Evolutionary conservation across 2,113 vertebrate genomes (phyloP), one percentile per base, ranked within the genome.

Genomic region (Nymphicus hollandicus): DNA sequence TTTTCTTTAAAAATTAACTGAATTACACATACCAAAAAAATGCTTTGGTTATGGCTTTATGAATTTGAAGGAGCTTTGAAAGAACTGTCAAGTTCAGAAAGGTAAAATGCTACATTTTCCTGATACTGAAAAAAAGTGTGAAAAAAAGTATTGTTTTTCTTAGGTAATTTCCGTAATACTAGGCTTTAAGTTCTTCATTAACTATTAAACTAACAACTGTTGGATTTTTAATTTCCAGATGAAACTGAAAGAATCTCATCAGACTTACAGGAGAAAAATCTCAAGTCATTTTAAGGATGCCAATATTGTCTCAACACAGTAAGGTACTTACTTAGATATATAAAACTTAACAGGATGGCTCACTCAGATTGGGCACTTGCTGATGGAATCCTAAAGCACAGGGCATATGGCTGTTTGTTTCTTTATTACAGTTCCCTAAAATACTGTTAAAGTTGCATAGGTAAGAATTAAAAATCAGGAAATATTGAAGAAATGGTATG

Each of bases 1-100:
- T 94, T 96, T 86, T 97, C 91, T 96, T 96, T 92, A 86, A 95
- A 93, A 96, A 94, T 93, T 97, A 98, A 97, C 96, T 96, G 72
- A 96, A 97, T 97, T 97, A 97, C 72, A 92, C 28, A 61, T 88
- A 72, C 81, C 94, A 96, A 94, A 97, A 95, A 96, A 95, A 88
- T 92, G 46, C 56, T 81, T 95, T 94, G 29, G 44, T 83, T 95
- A 69, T 1, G 5, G 43, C 19, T 79, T 92, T 81, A 87, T 69
- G 61, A 96, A 89, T 64, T 89, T 87, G 76, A 97, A 97, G 58
- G 60, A 85, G n/a, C 15, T 93, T 92, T 78, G 55, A 95, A 96
- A 95, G 88, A 89, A 37, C 29, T 69, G 35, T 78, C 55, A 93
- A 61, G 63, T 50, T 89, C 49, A 73, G 41, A 84, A 94, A 73